Base-by-base conservation (phyloP, 2,888 invertebrate species). In the Cepaea hortensis region DNA sequence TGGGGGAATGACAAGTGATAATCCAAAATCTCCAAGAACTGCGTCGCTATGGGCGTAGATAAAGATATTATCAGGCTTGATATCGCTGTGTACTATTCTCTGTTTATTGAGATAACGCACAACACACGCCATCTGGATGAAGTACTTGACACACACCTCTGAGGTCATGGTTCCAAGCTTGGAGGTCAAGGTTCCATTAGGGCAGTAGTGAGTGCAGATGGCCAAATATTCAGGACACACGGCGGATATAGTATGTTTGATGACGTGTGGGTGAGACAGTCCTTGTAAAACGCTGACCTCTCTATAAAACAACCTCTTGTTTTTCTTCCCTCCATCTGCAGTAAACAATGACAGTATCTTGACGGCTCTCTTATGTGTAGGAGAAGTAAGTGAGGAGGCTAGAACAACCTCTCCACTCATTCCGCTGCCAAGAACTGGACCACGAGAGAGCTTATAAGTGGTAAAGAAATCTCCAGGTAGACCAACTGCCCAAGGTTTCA, bases 401-500 rank as follows among this genome's bases (percentile, higher is more conserved):
- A 81, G 6, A 3, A 81, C 35, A 18, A 65, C 81, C 35, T 81
- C 46, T 13, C 81, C 81, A 13, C 35, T 46, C 81, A 81, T 81
- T 18, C 81, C 81, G 6, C 15, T 20, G 55, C 81, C 81, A 4
- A 81, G 46, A 11, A 81, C 68, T 11, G 65, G 81, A 15, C 65
- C 65, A 46, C 15, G 46, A 48, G 46, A 3, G 9, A 81, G 3
- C 15, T 65, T 23, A 46, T 65, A 65, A 1, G 18, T 9, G 23
- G 23, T 35, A 15, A 81, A 81, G 81, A 81, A 81, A 81, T 81
- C 81, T 18, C 35, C 81, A n/a, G 79, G 7, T 3, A 79, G 61
- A 61, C 11, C 18, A 0, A 13, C n/a, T 6, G 23, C 61, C n/a
- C 9, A n/a, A 35, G 55, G 79, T 79, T 3, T 79, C 0, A 61